phyloP scores from a whole-genome alignment of 2,797 vertebrate genomes.

The Thunnus albacares region DNA sequence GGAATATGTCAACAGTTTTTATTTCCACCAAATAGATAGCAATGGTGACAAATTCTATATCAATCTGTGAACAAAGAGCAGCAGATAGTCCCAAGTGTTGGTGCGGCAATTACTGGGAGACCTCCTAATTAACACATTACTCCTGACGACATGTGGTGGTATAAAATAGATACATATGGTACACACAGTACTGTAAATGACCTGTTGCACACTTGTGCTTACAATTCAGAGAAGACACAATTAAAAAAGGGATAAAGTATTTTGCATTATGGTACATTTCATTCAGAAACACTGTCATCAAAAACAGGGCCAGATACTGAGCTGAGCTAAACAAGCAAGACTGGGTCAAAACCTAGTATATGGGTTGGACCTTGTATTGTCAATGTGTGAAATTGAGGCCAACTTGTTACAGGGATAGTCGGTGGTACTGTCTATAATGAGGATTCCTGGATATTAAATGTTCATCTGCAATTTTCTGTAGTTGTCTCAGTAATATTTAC shows the following conservation, averaged over 20 bases:
- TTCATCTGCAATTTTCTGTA: too few relatives aligned
- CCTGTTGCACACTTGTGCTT: not conserved
- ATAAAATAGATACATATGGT: not conserved
- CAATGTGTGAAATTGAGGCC: too few relatives aligned
- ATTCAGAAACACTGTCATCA: not conserved
- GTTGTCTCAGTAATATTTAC: too few relatives aligned
- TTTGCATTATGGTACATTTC: not conserved
- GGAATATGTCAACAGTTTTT: slow-evolving; percentile 80
- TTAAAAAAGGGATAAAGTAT: not conserved
- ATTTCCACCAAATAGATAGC: slow-evolving; percentile 68
- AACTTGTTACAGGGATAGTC: too few relatives aligned
- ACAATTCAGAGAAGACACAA: not conserved
- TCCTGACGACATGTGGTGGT: slow-evolving; percentile 8
- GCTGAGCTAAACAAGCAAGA: too few relatives aligned
- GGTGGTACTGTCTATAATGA: too few relatives aligned
- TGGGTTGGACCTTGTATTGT: too few relatives aligned
- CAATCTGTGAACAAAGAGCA: slow-evolving; percentile 71
- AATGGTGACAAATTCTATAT: slow-evolving; percentile 71
- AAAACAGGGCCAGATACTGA: too few relatives aligned
- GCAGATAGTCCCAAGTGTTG: slow-evolving; percentile 58
- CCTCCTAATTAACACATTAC: slow-evolving; percentile 54
- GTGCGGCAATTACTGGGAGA: slow-evolving; percentile 48
- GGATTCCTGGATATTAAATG: too few relatives aligned
- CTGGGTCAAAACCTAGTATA: too few relatives aligned
- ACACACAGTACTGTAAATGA: not conserved